These are phyloP conservation scores for Hyles vespertilio DNA, from an alignment of 1,140 invertebrate genomes.

Conservation along the genomic window DNA sequence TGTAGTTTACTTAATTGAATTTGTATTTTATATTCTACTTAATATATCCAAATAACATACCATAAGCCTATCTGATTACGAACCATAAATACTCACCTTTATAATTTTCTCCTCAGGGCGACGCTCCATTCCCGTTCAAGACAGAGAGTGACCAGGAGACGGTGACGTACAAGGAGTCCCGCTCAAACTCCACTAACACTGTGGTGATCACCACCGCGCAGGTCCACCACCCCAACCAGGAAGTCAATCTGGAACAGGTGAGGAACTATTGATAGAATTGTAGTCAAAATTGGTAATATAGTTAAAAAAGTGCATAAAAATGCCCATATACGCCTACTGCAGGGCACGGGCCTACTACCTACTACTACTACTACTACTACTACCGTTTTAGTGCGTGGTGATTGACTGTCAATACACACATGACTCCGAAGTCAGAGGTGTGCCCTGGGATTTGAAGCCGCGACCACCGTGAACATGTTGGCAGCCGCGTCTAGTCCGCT, in stretches of 20 bases:
- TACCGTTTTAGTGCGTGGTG: too few relatives aligned
- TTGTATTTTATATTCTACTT: neutral
- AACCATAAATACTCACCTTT: neutral
- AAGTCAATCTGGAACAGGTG: conserved; percentile 85
- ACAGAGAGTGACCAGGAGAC: conserved; percentile 62
- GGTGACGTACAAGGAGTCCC: conserved; percentile 59
- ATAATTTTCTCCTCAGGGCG: conserved; percentile 38
- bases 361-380: too few relatives aligned
- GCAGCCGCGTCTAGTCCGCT: too few relatives aligned
- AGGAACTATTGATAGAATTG: conserved; percentile 1
- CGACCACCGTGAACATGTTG: too few relatives aligned
- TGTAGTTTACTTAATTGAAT: neutral
- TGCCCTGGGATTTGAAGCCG: too few relatives aligned
- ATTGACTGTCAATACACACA: too few relatives aligned
- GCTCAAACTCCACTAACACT: conserved; percentile 62
- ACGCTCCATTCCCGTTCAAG: conserved; percentile 63
- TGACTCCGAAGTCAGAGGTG: too few relatives aligned
- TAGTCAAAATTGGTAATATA: too few relatives aligned
- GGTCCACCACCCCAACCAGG: conserved; percentile 89
- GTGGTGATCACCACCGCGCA: conserved; percentile 74
- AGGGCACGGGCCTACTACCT: too few relatives aligned
- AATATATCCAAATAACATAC: neutral
- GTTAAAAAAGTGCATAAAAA: too few relatives aligned
- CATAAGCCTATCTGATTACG: neutral
- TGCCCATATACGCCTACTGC: too few relatives aligned